A percentile compares a stretch with the other conserved stretches of the same genome.
Conservation (phyloP, 2,888 invertebrate genomes). For the Rhagonycha fulva region DNA sequence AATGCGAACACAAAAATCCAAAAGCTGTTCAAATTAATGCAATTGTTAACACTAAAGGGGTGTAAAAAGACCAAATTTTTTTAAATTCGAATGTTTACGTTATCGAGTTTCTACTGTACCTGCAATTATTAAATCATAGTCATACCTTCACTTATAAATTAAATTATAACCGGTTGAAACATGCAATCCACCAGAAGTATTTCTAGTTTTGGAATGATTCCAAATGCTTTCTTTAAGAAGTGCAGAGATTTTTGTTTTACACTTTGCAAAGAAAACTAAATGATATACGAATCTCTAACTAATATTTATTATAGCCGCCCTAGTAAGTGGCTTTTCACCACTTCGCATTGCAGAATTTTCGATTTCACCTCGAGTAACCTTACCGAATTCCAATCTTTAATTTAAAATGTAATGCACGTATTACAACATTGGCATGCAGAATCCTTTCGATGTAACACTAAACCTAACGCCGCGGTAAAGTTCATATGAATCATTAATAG, state of each 20-base stretch:
- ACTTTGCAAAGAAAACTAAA: background rate
- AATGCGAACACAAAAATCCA: no score
- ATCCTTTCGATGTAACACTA: background rate
- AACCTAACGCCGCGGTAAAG: background rate
- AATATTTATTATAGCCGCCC: background rate
- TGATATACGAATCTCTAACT: background rate
- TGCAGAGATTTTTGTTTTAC: background rate
- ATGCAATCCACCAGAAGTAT: background rate
- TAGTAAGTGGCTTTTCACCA: background rate
- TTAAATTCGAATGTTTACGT: no score
- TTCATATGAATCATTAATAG: background rate
- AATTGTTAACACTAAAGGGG: no score
- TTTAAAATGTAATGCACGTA: constrained; percentile 1
- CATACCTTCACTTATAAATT: no score
- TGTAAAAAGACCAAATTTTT: no score
- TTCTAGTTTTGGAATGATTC: background rate
- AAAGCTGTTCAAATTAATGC: no score
- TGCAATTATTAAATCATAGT: no score
- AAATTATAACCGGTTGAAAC: background rate
- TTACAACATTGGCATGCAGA: background rate
- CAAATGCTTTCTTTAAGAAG: background rate
- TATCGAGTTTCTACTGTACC: no score
- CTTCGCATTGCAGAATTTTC: constrained; percentile 1
- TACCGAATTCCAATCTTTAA: background rate
- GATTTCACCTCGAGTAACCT: constrained; percentile 3